phyloP scores from a whole-genome alignment of 2,113 vertebrate genomes.

The Junco hyemalis region DNA sequence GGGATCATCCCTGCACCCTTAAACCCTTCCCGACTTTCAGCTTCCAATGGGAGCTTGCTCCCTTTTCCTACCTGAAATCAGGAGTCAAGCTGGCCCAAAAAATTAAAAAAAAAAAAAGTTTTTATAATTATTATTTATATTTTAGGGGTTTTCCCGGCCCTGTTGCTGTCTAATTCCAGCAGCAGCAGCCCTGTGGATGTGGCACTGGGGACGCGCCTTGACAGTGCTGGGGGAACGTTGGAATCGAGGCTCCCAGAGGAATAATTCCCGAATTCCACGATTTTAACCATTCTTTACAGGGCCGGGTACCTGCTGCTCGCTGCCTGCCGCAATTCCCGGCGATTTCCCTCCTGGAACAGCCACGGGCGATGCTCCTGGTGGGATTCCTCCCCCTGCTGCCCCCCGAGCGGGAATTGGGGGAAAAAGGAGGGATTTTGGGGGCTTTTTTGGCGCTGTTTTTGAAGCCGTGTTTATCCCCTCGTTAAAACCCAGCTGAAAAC shows the following conservation, averaged over 20 bases:
- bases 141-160: background rate
- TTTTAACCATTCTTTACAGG: fast-evolving
- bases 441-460: background rate
- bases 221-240: fast-evolving
- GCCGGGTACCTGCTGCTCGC: background rate
- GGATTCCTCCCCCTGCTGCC: background rate
- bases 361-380: background rate
- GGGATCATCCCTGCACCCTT: background rate
- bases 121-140: fast-evolving
- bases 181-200: background rate
- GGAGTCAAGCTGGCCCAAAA: background rate
- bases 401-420: background rate
- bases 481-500: conserved; percentile 14
- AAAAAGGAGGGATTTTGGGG: background rate
- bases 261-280: background rate
- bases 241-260: background rate
- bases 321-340: background rate
- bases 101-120: background rate
- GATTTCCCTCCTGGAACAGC: too few relatives aligned
- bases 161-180: background rate
- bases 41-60: background rate
- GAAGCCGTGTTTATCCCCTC: background rate
- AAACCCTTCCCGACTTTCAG: background rate
- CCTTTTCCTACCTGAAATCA: background rate
- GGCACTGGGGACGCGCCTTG: background rate